Conservation (phyloP, 2,888 invertebrate genomes). For the Coleophora flavipennella region DNA sequence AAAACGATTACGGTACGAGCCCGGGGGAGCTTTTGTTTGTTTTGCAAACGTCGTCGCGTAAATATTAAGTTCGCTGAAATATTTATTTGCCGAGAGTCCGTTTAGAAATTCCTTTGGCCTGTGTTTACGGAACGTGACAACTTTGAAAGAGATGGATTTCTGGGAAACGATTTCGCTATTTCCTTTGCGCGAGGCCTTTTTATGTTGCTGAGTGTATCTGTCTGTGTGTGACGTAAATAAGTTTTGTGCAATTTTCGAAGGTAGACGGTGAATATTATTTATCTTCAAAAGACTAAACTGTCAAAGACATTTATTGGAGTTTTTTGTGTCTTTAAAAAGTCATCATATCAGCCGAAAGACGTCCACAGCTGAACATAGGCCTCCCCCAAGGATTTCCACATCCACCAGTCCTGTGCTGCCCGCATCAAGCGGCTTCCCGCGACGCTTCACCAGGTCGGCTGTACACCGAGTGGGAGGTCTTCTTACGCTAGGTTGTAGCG, state of each 20-base stretch:
- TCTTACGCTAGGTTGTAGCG: no score
- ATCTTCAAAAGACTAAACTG: no score
- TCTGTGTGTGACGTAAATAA: background rate
- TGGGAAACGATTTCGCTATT: constrained; percentile 5
- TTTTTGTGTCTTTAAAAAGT: no score
- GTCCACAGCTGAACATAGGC: no score
- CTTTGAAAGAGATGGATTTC: constrained; percentile 16
- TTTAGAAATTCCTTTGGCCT: constrained; percentile 20
- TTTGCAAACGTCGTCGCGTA: constrained; percentile 24
- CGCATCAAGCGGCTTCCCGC: no score
- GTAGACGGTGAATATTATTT: constrained; percentile 22
- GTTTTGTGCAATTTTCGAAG: no score
- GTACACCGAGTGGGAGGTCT: no score
- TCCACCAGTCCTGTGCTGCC: no score
- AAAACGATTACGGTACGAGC: constrained; percentile 20
- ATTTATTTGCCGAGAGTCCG: constrained; percentile 29
- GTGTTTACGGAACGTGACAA: constrained; percentile 37
- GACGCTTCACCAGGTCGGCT: no score
- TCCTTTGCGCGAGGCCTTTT: background rate
- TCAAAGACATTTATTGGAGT: no score
- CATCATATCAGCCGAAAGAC: no score
- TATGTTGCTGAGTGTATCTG: background rate
- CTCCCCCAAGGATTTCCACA: no score
- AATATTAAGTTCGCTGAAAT: constrained; percentile 32
- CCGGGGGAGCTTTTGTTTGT: constrained; percentile 14